Percentiles rank a stretch among this genome's conserved stretches.
Conservation (phyloP, 2,888 invertebrate genomes). For the Chymomyza caudatula region DNA sequence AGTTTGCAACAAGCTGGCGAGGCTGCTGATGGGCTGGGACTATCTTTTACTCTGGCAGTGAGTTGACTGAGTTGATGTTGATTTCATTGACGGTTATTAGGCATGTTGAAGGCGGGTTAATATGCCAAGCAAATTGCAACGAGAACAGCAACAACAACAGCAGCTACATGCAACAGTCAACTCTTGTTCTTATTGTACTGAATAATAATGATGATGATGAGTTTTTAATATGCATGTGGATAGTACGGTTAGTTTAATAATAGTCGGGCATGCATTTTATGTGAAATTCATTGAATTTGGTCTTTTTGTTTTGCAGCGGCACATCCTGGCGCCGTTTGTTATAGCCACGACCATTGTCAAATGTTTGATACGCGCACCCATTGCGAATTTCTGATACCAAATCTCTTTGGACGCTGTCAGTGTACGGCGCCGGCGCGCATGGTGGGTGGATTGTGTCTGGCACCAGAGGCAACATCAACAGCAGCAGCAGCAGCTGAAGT, state of each 20-base stretch:
- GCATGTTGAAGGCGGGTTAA: slow-evolving; percentile 69
- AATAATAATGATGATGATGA: slow-evolving; percentile 63
- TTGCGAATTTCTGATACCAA: slow-evolving; percentile 93
- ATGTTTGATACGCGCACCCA: slow-evolving; percentile 90
- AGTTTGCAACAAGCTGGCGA: slow-evolving; percentile 3
- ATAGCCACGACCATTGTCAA: slow-evolving; percentile 92
- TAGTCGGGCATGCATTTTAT: slow-evolving; percentile 20
- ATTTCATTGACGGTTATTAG: slow-evolving; percentile 70
- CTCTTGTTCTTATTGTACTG: slow-evolving; percentile 14
- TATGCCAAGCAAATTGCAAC: slow-evolving; percentile 45
- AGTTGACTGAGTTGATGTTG: slow-evolving; percentile 37
- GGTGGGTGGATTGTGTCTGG: slow-evolving; percentile 83
- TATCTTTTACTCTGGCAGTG: background rate
- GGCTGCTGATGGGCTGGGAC: slow-evolving; percentile 1
- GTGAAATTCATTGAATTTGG: background rate
- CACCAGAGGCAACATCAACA: slow-evolving; percentile 27
- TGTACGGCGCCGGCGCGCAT: slow-evolving; percentile 85
- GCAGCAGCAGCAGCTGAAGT: slow-evolving; percentile 31
- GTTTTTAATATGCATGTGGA: slow-evolving; percentile 67
- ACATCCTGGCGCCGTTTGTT: slow-evolving; percentile 90
- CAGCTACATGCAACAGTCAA: slow-evolving; percentile 6
- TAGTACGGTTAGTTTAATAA: slow-evolving; percentile 63
- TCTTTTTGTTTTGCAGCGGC: slow-evolving; percentile 82
- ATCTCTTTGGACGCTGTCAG: slow-evolving; percentile 92
- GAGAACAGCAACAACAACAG: slow-evolving; percentile 18